Base-by-base conservation (phyloP, 2,888 invertebrate species). In the Xestia sexstrigata region DNA sequence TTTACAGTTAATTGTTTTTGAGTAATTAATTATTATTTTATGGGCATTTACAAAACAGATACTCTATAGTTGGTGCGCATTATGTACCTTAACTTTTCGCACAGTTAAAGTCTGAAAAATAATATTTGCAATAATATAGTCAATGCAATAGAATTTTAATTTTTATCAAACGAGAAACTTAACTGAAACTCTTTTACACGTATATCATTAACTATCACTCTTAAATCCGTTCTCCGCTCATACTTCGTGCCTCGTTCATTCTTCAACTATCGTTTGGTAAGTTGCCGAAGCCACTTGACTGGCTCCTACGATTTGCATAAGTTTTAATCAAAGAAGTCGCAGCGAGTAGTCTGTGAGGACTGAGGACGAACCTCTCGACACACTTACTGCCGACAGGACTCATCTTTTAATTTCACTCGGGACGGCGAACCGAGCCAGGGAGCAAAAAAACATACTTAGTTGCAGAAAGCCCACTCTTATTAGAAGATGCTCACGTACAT, bases 321-420 rank as follows among this genome's bases (percentile, higher is more conserved):
- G 93, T 95, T 95, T 95, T 94, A 95, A 95, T 95, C 95, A 94
- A 94, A 94, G 93, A 94, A 94, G 92, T 93, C 93, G 78, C 58
- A 42, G 69, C 58, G 74, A 78, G 78, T 69, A 71, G 80, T 76
- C 75, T 80, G 76, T 42, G 42, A 65, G 65, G 42, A 65, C 42
- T 78, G 76, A 65, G 82, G 84, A 85, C 84, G 72, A 70, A 74
- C 78, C 87, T 80, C 90, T 92, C 86, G 87, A 88, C 90, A 89
- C 84, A 86, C 86, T 85, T 82, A 60, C 78, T 75, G 80, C 77
- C 65, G 45, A 69, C 76, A 80, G 74, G 81, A 85, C 79, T 85
- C 88, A 89, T 87, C 88, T 79, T 85, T 85, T 82, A 84, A 82
- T 85, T 85, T 76, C 81, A 76, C 69, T 81, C 63, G 39, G 80